Base-by-base conservation (phyloP, 1,140 invertebrate species). In the Sesamia nonagrioides region DNA sequence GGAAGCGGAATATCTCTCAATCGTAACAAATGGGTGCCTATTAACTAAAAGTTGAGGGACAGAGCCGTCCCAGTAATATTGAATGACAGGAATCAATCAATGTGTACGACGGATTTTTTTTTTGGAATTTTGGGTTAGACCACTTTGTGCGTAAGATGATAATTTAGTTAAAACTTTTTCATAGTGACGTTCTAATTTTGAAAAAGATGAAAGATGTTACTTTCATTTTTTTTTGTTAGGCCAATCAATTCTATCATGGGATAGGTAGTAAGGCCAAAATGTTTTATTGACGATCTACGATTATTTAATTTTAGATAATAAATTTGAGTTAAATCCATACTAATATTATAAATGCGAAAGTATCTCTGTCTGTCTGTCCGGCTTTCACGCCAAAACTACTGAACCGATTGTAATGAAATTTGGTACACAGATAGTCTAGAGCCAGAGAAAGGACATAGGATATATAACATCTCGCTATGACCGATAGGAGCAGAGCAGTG, bases 21-120 rank as follows among this genome's bases (percentile, higher is more conserved):
- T 66, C 18, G 76, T 89, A 78, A 90, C 80, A 89, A 89, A 91
- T 89, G 82, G 82, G 78, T 7, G 42, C 80, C 80, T 83, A 89
- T 89, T 90, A 88, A 82, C 45, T 6, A 56, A 33, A 27, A 50
- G 8, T 56, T 58, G 54, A 80, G 77, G 82, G 79, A 77, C 27
- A 61, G 78, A 42, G 45, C 66, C 73, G 27, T 37, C 42, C 75
- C 63, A n/a, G 48, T 80, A 82, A 73, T 48, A 50, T 69, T 82
- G 79, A 89, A 90, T 89, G 90, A 89, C 88, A 88, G 33, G 81
- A 81, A 92, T 92, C 88, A 86, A 88, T 92, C 90, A 90, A 84
- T 74, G 54, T 79, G 27, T 50, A 13, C 7, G 54, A 60, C 52
- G n/a, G n/a, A 18, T 2, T n/a, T 50, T 50, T 50, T 63, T 61